Conservation (phyloP, 2,797 vertebrate genomes). For the Sciurus vulgaris region DNA sequence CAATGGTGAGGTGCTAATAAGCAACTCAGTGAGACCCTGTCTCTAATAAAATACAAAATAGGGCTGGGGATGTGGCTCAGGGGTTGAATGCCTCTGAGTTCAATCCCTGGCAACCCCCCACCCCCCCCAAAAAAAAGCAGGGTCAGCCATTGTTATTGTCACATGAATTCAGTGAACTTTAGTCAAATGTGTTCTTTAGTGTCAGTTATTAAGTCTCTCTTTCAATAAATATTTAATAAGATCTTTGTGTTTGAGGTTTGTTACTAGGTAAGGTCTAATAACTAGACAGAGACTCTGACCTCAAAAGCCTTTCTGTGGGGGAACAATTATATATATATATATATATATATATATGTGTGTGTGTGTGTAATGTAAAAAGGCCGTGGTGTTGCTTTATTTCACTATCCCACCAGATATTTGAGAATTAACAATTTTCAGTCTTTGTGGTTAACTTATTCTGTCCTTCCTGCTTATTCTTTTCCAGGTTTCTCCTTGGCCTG, state of each 20-base stretch:
- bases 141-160: not conserved
- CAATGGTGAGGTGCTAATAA: too few species aligned
- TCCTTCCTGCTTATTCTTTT: not conserved
- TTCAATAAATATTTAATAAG: not conserved
- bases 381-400: not conserved
- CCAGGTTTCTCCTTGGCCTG: not conserved
- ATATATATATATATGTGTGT: too few species aligned
- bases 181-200: not conserved
- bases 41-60: too few species aligned
- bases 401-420: not conserved
- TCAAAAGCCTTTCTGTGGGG: not conserved
- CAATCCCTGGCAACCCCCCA: too few species aligned
- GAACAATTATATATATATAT: not conserved
- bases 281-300: not conserved
- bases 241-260: not conserved
- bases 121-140: too few species aligned
- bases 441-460: not conserved
- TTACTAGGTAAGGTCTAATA: not conserved
- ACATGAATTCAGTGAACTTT: not conserved
- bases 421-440: slow-evolving; percentile 27
- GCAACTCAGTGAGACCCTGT: too few species aligned
- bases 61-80: too few species aligned
- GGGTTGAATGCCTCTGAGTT: too few species aligned
- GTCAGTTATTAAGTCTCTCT: slow-evolving; percentile 23
- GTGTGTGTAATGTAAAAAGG: not conserved